These are phyloP conservation scores for Pluvialis apricaria DNA, from an alignment of 2,113 vertebrate genomes.

Conservation along the genomic window DNA sequence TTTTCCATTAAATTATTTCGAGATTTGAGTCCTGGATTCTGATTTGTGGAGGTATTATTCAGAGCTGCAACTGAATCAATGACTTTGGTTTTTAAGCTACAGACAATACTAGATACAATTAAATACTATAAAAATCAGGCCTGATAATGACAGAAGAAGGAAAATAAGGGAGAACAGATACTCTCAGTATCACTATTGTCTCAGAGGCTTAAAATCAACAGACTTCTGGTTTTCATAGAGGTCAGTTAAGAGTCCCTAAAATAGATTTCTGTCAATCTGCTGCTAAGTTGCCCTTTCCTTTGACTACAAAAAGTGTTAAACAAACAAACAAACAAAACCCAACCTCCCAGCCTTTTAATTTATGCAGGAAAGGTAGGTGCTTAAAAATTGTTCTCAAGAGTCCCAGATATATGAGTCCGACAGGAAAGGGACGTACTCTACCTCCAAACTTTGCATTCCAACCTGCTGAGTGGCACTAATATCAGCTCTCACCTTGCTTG, in stretches of 20 bases:
- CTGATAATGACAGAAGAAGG: not conserved
- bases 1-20: not conserved
- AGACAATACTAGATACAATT: not conserved
- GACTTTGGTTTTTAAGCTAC: not conserved
- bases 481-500: not conserved
- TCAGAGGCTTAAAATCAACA: not conserved
- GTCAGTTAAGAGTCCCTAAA: not conserved
- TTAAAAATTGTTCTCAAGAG: not conserved
- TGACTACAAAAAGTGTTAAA: not conserved
- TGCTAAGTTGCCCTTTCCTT: not conserved
- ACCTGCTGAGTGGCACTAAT: not conserved
- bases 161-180: not conserved
- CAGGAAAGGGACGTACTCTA: not conserved
- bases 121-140: not conserved
- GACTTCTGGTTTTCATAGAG: not conserved
- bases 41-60: not conserved
- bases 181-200: not conserved
- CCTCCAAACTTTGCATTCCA: not conserved
- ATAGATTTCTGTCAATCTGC: not conserved
- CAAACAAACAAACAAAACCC: not conserved
- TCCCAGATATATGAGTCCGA: accelerated
- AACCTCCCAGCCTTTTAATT: not conserved
- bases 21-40: not conserved
- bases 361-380: not conserved
- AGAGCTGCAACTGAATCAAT: not conserved